Percentiles rank a stretch among this genome's conserved stretches.
Evolutionary conservation across 1,140 invertebrate genomes (phyloP).

Genomic region (Bombyx mori): ASM3026992v2 NC_085110.1:5444001-5444500

Average conservation of each 20-base stretch:
- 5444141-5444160: constrained; percentile 23
- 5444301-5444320: constrained; percentile 68
- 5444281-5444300: constrained; percentile 61
- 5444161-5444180: constrained; percentile 47
- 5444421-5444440: constrained; percentile 52
- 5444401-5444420: constrained; percentile 39
- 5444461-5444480: constrained; percentile 72
- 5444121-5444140: not conserved
- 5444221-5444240: constrained; percentile 55
- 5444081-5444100: too few relatives aligned
- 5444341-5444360: constrained; percentile 72
- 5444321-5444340: constrained; percentile 73
- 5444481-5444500: constrained; percentile 67
- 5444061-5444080: too few relatives aligned
- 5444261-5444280: constrained; percentile 68
- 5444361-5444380: constrained; percentile 61
- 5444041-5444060: too few relatives aligned
- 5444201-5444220: constrained; percentile 64
- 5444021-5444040: too few relatives aligned
- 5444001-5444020: too few relatives aligned
- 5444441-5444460: constrained; percentile 66
- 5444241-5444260: constrained; percentile 64
- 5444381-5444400: constrained; percentile 29
- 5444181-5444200: constrained; percentile 64
- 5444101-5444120: not conserved